Conservation (phyloP, 35 echinoderm and acorn worm species). For the Ophiothrix spiculata region DNA sequence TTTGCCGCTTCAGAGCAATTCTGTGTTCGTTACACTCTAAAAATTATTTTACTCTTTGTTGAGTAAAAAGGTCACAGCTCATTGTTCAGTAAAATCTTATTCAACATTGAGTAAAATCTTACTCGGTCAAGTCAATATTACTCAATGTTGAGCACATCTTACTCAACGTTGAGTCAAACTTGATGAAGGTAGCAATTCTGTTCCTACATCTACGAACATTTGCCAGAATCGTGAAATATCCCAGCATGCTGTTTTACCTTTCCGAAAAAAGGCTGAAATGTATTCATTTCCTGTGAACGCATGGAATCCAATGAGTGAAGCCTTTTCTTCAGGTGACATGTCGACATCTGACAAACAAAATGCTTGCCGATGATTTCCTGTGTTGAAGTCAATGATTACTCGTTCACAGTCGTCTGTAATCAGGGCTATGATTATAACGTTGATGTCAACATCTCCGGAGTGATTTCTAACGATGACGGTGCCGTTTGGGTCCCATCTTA, state of each 20-base stretch:
- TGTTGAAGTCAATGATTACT: not conserved
- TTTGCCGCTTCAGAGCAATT: too few relatives aligned
- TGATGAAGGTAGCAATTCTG: not conserved
- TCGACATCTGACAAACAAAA: not conserved
- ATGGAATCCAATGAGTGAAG: not conserved
- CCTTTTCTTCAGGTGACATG: not conserved
- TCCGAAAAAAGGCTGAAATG: not conserved
- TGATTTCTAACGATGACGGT: not conserved
- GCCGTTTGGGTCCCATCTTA: not conserved
- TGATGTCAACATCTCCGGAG: not conserved
- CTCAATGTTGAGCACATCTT: too few relatives aligned
- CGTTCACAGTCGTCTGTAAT: not conserved
- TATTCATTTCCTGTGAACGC: not conserved
- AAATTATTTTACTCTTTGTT: too few relatives aligned
- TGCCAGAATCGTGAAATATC: not conserved
- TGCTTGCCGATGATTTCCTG: not conserved
- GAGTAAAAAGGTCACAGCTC: too few relatives aligned
- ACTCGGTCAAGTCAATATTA: too few relatives aligned
- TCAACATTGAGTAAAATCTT: too few relatives aligned
- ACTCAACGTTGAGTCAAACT: not conserved
- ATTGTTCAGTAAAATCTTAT: too few relatives aligned
- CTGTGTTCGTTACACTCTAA: too few relatives aligned
- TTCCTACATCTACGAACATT: not conserved
- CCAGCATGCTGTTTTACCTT: not conserved
- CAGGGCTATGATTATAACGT: not conserved